Percentiles rank a stretch among this genome's conserved stretches.
Evolutionary conservation across 1,140 invertebrate genomes (phyloP).

Genomic region (Papilio aristodemus): DNA sequence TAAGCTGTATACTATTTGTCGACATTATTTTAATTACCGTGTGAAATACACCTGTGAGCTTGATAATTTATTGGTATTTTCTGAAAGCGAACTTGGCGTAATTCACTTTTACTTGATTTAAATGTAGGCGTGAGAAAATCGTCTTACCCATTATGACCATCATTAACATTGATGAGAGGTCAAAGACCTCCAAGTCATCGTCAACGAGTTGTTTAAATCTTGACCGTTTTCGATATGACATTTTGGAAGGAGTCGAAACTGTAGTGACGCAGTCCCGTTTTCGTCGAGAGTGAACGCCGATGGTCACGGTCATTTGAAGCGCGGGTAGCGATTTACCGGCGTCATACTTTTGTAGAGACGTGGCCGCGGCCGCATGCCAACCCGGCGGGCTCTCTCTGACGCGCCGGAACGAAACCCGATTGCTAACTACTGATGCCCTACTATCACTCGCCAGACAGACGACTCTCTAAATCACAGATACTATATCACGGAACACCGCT

Average conservation of each 20-base stretch:
- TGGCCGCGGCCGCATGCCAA: slow-evolving; percentile 43
- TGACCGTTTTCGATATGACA: not conserved
- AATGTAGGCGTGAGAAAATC: slow-evolving; percentile 4
- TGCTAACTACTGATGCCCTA: slow-evolving; percentile 66
- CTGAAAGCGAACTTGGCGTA: slow-evolving; percentile 4
- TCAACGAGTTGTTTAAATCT: not conserved
- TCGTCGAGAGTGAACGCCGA: slow-evolving; percentile 57
- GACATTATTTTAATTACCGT: not conserved
- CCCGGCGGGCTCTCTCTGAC: slow-evolving; percentile 60
- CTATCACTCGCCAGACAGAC: slow-evolving; percentile 68
- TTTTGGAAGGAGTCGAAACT: slow-evolving; percentile 35
- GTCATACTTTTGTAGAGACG: slow-evolving; percentile 52
- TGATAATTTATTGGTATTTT: not conserved
- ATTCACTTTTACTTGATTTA: not conserved
- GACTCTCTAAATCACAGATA: slow-evolving; percentile 59
- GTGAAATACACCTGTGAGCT: not conserved
- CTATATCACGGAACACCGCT: slow-evolving; percentile 20
- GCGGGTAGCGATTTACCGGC: slow-evolving; percentile 47
- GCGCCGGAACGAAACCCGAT: slow-evolving; percentile 63
- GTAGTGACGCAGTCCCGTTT: slow-evolving; percentile 46
- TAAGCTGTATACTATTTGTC: too few species aligned
- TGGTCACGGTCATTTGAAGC: slow-evolving; percentile 60
- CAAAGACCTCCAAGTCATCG: not conserved
- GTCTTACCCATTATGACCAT: not conserved
- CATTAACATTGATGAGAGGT: not conserved